Base-by-base conservation (phyloP, 2,113 vertebrate genomes). In the Oryzias curvinotus region DNA sequence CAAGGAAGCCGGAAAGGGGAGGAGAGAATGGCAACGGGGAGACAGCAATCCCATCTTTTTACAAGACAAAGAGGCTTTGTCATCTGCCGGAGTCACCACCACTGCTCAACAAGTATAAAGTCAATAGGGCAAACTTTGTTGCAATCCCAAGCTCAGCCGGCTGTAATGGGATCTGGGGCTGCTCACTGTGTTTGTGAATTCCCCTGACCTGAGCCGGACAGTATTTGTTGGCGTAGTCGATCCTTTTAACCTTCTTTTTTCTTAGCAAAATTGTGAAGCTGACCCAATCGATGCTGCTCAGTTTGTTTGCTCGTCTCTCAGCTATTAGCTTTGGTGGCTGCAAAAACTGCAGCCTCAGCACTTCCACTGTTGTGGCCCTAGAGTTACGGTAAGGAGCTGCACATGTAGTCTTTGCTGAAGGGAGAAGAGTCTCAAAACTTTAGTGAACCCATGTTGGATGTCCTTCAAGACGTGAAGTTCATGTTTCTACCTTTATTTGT, bases 51-150 rank as follows among this genome's bases (percentile, higher is more conserved):
- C 75, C 45, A 15, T 67, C 61, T 65, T 68, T 69, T 61, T 14
- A 19, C 3, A 49, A 56, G 63, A 83, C 78, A 84, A 81, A 82
- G 59, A 63, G 14, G 14, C 70, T 77, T 81, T 86, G 65, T 84
- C 54, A 64, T 21, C 16, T 25, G 18, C 19, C 17, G 68, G 57
- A 42, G 36, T 65, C 68, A 71, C 64, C 4, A 19, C 62, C 67
- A 19, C 55, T 58, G 70, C 44, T 66, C 25, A 19, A 46, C 62
- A 54, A 71, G 46, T 63, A 72, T 69, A 60, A 62, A 69, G 69
- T 61, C 57, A 56, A 56, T 52, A 53, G 65, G 47, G 55, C 19
- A 23, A 57, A n/a, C 51, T 30, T 49, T 68, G 64, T 58, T 58
- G 36, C 7, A 5, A 60, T 42, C 46, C 42, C 26, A 41, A 62